Conservation (phyloP, 2,113 vertebrate species). For the Eidolon helvum region DNA sequence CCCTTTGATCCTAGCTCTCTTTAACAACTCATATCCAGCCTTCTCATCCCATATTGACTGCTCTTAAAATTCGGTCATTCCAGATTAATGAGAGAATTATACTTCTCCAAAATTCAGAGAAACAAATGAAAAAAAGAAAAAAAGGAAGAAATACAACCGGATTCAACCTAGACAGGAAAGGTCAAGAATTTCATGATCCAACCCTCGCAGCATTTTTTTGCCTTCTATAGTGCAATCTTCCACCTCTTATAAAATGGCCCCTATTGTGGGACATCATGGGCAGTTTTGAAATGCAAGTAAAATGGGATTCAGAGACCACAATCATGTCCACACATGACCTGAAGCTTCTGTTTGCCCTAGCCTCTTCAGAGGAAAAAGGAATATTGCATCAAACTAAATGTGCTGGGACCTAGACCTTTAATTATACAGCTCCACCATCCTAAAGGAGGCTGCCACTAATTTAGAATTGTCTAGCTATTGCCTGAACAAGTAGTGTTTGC, state of each 20-base stretch:
- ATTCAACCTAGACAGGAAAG: not conserved
- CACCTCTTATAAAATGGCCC: not conserved
- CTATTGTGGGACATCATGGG: not conserved
- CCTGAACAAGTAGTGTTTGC: conserved; percentile 46
- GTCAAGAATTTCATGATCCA: not conserved
- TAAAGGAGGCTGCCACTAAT: conserved; percentile 46
- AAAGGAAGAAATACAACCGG: not conserved
- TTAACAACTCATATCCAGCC: not conserved
- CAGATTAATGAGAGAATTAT: not conserved
- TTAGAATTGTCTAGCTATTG: conserved; percentile 54
- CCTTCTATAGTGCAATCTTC: not conserved
- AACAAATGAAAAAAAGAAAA: not conserved
- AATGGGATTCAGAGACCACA: conserved; percentile 22
- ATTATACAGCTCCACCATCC: conserved; percentile 58
- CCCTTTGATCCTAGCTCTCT: not conserved
- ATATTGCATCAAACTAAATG: conserved; percentile 59
- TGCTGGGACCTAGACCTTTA: conserved; percentile 53
- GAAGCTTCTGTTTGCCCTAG: conserved; percentile 45
- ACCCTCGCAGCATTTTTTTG: not conserved
- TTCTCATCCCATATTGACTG: not conserved
- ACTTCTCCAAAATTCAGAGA: conserved; percentile 19
- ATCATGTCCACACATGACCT: conserved; percentile 50
- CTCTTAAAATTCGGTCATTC: conserved; percentile 1
- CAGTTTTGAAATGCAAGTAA: conserved; percentile 47
- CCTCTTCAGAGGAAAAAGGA: conserved; percentile 54